Percentiles rank a stretch among this genome's conserved stretches.
Evolutionary conservation across 2,888 invertebrate species (phyloP).

Genomic region (Arrhopalites spinosus): DNA sequence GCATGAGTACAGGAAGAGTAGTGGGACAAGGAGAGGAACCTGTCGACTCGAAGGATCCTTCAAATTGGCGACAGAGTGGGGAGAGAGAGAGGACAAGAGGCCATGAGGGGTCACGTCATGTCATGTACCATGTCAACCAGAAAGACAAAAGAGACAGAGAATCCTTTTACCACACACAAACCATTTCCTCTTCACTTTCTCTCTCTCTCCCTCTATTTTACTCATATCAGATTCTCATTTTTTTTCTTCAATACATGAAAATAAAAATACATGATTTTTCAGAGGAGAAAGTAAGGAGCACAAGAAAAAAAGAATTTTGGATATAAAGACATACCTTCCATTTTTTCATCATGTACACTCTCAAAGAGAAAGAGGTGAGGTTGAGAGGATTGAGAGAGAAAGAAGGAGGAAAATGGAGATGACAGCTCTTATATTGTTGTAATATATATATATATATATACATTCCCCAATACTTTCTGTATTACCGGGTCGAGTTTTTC

Average conservation of each 20-base stretch:
- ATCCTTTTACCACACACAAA: not conserved
- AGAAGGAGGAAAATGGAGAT: constrained; percentile 1
- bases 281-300: too few relatives aligned
- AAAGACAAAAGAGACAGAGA: too few relatives aligned
- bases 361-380: not conserved
- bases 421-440: too few relatives aligned
- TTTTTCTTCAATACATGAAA: not conserved
- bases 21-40: constrained; percentile 20
- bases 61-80: constrained; percentile 31
- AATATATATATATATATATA: too few relatives aligned
- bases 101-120: constrained; percentile 20
- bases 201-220: constrained; percentile 4
- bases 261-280: too few relatives aligned
- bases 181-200: not conserved
- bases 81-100: constrained; percentile 24
- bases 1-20: not conserved
- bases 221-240: not conserved
- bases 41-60: constrained; percentile 27
- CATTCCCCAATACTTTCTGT: too few relatives aligned
- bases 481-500: too few relatives aligned
- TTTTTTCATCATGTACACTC: too few relatives aligned
- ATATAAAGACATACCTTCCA: too few relatives aligned
- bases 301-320: too few relatives aligned
- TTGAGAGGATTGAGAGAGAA: constrained; percentile 4
- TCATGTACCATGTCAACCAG: constrained; percentile 15